These are phyloP conservation scores for Formica aserva DNA, from an alignment of 2,888 invertebrate genomes.

Conservation along the genomic window DNA sequence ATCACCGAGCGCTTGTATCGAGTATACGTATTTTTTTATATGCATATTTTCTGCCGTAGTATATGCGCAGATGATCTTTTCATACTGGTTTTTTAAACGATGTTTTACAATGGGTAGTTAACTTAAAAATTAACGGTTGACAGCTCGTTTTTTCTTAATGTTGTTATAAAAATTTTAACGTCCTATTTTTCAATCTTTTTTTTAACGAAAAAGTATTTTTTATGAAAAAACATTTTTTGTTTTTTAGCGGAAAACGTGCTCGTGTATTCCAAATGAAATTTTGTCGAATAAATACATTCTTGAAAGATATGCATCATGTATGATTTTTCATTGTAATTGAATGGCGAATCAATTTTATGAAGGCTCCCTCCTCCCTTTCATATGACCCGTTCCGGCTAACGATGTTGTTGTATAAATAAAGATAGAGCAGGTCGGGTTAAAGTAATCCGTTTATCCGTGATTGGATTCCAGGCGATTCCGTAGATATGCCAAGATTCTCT, in stretches of 20 bases:
- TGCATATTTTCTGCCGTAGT: background rate
- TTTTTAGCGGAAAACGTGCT: background rate
- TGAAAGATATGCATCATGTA: background rate
- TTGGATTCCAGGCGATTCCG: slow-evolving; percentile 79
- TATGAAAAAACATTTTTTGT: background rate
- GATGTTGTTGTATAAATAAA: slow-evolving; percentile 76
- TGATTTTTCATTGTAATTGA: background rate
- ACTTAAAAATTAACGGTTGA: background rate
- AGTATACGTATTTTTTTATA: background rate
- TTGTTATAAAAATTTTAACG: background rate
- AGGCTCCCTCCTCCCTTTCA: slow-evolving; percentile 33
- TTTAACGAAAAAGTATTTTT: background rate
- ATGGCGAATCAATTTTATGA: slow-evolving; percentile 23
- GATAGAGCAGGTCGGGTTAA: slow-evolving; percentile 72
- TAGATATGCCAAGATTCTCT: slow-evolving; percentile 74
- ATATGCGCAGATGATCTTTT: background rate
- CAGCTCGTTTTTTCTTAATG: background rate
- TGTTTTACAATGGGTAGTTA: background rate
- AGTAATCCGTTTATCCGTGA: slow-evolving; percentile 81
- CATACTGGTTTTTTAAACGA: background rate
- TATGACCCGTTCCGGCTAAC: slow-evolving; percentile 55
- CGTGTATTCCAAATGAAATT: background rate
- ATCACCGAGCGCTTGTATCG: background rate
- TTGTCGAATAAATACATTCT: background rate
- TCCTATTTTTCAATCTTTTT: background rate